Base-by-base conservation (phyloP, 2,888 invertebrate genomes). In the Abrostola tripartita region DNA sequence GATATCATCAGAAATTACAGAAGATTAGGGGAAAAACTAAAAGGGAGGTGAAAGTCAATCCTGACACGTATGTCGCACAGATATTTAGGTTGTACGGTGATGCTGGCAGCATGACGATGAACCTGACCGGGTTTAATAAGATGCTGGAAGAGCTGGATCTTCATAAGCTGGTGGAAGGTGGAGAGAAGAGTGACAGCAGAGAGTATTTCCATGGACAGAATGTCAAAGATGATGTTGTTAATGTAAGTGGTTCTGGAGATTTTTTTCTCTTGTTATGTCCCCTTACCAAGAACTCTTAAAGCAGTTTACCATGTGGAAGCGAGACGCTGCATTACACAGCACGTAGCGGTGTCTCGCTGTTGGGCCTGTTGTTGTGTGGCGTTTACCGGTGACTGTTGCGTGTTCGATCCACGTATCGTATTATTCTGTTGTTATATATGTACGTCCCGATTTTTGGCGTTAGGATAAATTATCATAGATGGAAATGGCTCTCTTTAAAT, bases 11-110 rank as follows among this genome's bases (percentile, higher is more conserved):
- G 57, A 92, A 86, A 71, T 69, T 91, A 0, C 87, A 89, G 63
- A 88, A 88, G 49, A 85, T 88, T 5, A 74, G 86, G 38, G 85
- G 83, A 8, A 82, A 87, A 14, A 36, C 81, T 7, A 90, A 90
- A 58, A 74, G 92, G 1, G 91, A 91, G 7, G 66, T 86, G 0
- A 83, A 81, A 81, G 91, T 92, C 6, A 92, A 95, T 52, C 95
- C 96, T 0, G 94, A 95, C 47, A 94, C 95, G 56, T 97, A 96
- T 83, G 91, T 97, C 55, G 95, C 95, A 67, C 95, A 96, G 85
- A 95, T 97, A 61, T 97, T 97, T 86, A 90, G 93, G 49, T 91
- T 95, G 81, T 97, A 96, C 81, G 97, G 97, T 0, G 95, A 96
- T 81, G 95, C 95, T 0, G 93, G 95, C 6, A 95, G 93, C 44